phyloP scores from a whole-genome alignment of 1,140 invertebrate genomes.

The Eurytemora carolleeae region DNA sequence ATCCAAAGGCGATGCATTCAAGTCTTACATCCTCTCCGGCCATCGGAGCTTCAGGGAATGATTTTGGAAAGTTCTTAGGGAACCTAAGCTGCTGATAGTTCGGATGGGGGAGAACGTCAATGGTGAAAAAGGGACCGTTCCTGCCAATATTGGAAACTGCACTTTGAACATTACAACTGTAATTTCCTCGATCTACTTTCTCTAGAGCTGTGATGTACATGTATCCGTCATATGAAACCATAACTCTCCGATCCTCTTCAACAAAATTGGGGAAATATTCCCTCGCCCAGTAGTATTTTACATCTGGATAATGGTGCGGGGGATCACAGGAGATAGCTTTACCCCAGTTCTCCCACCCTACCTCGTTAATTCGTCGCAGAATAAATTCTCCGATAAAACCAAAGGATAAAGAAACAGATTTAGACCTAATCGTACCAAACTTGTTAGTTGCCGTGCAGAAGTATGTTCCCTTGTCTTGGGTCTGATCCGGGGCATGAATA shows the following conservation, averaged over 20 bases:
- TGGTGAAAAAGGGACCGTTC: conserved; percentile 70
- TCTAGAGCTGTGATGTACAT: conserved; percentile 84
- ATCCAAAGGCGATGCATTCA: conserved; percentile 89
- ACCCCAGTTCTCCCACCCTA: conserved; percentile 73
- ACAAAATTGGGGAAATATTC: conserved; percentile 77
- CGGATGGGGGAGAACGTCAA: conserved; percentile 62
- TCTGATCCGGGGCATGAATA: conserved; percentile 61
- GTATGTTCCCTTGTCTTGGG: conserved; percentile 56
- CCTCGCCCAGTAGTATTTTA: conserved; percentile 70
- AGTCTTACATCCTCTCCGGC: conserved; percentile 69
- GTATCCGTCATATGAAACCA: conserved; percentile 78
- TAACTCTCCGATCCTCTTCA: conserved; percentile 72
- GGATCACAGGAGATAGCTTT: conserved; percentile 80
- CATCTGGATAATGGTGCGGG: conserved; percentile 64
- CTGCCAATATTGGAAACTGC: conserved; percentile 59
- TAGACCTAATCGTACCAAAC: conserved; percentile 68
- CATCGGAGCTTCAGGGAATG: conserved; percentile 69
- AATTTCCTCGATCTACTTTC: conserved; percentile 68
- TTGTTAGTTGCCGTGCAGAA: conserved; percentile 74
- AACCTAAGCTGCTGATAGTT: conserved; percentile 76
- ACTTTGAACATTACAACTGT: conserved; percentile 78
- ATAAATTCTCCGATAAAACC: conserved; percentile 81
- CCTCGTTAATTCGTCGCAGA: conserved; percentile 55
- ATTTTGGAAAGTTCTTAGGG: conserved; percentile 81
- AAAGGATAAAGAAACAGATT: conserved; percentile 65